A percentile compares a stretch with the other conserved stretches of the same genome.
phyloP scores from a whole-genome alignment of 2,113 vertebrate genomes.

The Peucedramus taeniatus region DNA sequence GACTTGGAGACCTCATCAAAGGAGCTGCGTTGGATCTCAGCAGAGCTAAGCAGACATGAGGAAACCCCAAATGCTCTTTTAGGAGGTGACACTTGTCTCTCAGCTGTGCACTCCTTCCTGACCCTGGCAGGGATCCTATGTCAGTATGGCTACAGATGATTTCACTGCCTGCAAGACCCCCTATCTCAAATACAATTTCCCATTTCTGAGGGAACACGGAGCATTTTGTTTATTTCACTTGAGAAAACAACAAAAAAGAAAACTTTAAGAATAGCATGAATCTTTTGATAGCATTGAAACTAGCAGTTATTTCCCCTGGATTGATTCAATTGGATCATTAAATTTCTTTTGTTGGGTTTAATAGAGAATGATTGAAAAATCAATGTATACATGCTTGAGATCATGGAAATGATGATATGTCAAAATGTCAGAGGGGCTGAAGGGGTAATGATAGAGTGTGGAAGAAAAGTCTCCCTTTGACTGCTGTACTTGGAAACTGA shows the following conservation, averaged over 20 bases:
- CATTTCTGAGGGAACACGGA: neutral
- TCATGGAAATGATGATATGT: slow-evolving; percentile 69
- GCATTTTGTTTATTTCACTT: slow-evolving; percentile 16
- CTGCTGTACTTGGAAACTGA: slow-evolving; percentile 53
- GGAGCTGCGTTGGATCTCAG: neutral
- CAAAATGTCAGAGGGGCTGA: slow-evolving; percentile 72
- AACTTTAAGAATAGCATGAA: slow-evolving; percentile 33
- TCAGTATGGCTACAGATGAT: neutral
- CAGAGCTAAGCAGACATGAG: rapidly evolving
- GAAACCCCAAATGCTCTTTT: neutral
- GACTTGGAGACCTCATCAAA: neutral
- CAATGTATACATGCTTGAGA: slow-evolving; percentile 67
- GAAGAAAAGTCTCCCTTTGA: slow-evolving; percentile 65
- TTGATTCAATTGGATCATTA: slow-evolving; percentile 67
- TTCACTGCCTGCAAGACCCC: neutral
- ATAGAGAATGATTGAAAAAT: slow-evolving; percentile 71
- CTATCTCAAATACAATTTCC: neutral
- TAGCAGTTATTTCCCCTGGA: slow-evolving; percentile 63
- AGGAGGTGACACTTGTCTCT: rapidly evolving
- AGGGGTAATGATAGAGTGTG: slow-evolving; percentile 65
- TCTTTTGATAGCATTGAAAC: slow-evolving; percentile 56
- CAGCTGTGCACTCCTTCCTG: rapidly evolving
- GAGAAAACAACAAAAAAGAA: slow-evolving; percentile 33
- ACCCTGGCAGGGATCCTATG: neutral
- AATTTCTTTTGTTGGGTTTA: slow-evolving; percentile 69